Percentiles rank a stretch among this genome's conserved stretches.
phyloP scores from a whole-genome alignment of 1,140 invertebrate genomes.

The Drosophila novamexicana region DNA sequence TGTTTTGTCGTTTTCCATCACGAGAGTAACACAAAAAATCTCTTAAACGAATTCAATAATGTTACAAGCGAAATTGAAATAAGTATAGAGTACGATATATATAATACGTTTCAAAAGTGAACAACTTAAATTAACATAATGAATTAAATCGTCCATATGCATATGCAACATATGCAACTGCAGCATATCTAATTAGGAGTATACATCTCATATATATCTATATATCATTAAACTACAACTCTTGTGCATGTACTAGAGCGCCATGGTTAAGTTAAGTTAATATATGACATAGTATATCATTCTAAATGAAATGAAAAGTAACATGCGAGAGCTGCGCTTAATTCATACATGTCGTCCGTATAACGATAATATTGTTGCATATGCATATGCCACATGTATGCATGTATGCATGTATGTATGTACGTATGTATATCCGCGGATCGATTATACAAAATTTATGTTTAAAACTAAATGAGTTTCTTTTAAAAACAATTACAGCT shows the following conservation, averaged over 20 bases:
- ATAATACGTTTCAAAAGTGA: constrained; percentile 75
- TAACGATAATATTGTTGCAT: constrained; percentile 17
- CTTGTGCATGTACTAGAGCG: constrained; percentile 18
- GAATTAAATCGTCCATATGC: constrained; percentile 39
- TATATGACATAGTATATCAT: constrained; percentile 10
- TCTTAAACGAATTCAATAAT: constrained; percentile 80
- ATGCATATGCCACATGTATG: constrained; percentile 10
- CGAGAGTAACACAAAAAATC: constrained; percentile 77
- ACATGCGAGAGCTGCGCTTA: not conserved
- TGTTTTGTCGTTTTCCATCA: constrained; percentile 58
- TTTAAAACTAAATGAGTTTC: constrained; percentile 49
- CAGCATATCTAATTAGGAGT: constrained; percentile 17
- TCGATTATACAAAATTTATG: constrained; percentile 20
- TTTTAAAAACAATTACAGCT: constrained; percentile 39
- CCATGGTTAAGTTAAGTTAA: constrained; percentile 19
- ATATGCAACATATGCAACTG: constrained; percentile 41
- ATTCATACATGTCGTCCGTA: not conserved
- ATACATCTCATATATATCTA: constrained; percentile 2
- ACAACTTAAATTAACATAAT: constrained; percentile 66
- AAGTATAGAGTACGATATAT: constrained; percentile 68
- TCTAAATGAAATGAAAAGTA: not conserved
- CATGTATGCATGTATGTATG: constrained; percentile 3
- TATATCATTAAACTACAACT: constrained; percentile 1
- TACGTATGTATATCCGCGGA: constrained; percentile 16
- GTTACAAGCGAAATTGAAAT: constrained; percentile 65